phyloP scores from a whole-genome alignment of 2,888 invertebrate species.

The Achlya flavicornis region DNA sequence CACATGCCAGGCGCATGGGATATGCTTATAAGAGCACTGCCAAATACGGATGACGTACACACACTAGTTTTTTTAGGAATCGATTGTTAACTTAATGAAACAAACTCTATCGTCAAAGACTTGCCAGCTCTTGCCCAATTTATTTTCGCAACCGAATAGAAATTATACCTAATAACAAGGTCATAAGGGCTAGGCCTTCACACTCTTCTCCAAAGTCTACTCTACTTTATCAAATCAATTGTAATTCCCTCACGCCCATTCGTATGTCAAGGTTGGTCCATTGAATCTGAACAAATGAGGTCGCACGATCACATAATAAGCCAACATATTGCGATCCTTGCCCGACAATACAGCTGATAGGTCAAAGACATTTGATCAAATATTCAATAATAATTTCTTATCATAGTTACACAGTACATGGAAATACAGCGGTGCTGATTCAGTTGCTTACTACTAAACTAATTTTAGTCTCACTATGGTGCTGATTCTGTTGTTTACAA shows the following conservation, averaged over 20 bases:
- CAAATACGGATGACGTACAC: too few species aligned
- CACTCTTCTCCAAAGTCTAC: constrained; percentile 1
- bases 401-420: neutral
- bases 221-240: neutral
- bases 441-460: too few species aligned
- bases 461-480: too few species aligned
- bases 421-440: neutral
- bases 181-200: neutral
- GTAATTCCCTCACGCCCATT: neutral
- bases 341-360: constrained; percentile 1
- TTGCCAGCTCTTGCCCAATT: neutral
- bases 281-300: neutral
- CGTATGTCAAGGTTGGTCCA: neutral
- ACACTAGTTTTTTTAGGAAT: too few species aligned
- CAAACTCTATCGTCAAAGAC: neutral
- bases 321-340: neutral
- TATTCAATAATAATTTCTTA: neutral
- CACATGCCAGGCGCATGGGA: too few species aligned
- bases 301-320: neutral
- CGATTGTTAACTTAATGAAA: neutral
- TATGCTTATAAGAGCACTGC: too few species aligned
- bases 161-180: neutral
- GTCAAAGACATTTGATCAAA: constrained; percentile 4
- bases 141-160: neutral
- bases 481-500: too few species aligned